Evolutionary conservation across 1,140 invertebrate species (phyloP), one percentile per base, ranked within the genome.

Genomic region (Monomorium pharaonis): DNA sequence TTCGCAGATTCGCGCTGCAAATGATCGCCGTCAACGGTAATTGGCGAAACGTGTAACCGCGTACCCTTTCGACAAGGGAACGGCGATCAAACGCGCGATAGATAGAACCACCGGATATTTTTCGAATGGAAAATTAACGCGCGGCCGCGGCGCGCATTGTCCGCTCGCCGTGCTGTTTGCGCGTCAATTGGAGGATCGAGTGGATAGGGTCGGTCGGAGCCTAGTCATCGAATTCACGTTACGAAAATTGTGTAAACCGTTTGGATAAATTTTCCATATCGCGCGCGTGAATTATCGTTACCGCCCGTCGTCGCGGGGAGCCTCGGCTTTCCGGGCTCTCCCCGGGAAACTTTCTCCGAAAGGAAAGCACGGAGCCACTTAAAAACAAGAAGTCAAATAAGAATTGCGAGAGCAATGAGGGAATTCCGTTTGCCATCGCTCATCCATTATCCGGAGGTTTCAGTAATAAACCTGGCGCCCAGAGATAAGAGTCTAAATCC

Each of bases 31-130:
- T 72, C 18, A 14, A n/a, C n/a, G 16, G 24, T 83, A 83, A 60
- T 83, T 83, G 78, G 67, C 51, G 44, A 83, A 83, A 83, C 67
- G 69, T 83, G 44, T 78, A 51, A 65, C 60, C 51, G 42, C n/a
- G 65, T 49, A n/a, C 18, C n/a, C 67, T 83, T 47, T 83, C 37
- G 37, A 3, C 16, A n/a, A n/a, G 56, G 21, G 27, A 47, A 37
- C 6, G 51, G 21, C 51, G 78, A 56, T 56, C 16, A 21, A 37
- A 18, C 1, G 7, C 9, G 27, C 60, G 44, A 67, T 78, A 51
- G 62, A 67, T 78, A 51, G 27, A 33, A 37, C 30, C 62, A 7
- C 21, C 21, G 44, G 3, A 67, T 80, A 80, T 80, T 80, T 80
- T 51, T 51, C 44, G 4, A 51, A 51, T 51, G 62, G 44, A 54